A percentile compares a stretch with the other conserved stretches of the same genome.
Conservation (phyloP, 2,888 invertebrate species). For the Chorisops tibialis region DNA sequence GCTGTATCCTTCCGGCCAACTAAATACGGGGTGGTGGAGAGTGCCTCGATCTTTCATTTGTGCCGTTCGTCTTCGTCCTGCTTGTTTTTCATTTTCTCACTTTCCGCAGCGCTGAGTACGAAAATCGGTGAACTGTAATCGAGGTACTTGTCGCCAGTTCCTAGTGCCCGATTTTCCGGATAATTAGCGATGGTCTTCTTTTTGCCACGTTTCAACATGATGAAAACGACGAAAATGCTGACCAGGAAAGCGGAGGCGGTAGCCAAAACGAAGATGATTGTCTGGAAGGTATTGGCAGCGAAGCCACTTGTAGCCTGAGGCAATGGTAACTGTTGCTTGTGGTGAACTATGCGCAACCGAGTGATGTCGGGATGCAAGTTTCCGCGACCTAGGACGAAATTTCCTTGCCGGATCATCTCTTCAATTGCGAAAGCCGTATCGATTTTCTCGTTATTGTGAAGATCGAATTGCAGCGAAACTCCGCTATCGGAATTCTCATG, state of each 20-base stretch:
- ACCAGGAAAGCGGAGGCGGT: constrained; percentile 77
- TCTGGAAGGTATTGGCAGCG: constrained; percentile 61
- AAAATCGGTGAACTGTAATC: constrained; percentile 52
- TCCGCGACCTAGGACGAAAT: constrained; percentile 43
- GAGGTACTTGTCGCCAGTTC: constrained; percentile 42
- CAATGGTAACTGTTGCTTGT: constrained; percentile 36
- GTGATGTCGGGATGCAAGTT: constrained; percentile 61
- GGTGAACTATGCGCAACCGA: constrained; percentile 62
- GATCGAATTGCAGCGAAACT: constrained; percentile 59
- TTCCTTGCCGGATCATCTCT: constrained; percentile 61
- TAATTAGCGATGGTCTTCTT: constrained; percentile 36
- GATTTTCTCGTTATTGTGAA: constrained; percentile 70
- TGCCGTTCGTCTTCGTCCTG: background rate
- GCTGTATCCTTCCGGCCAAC: too few species aligned
- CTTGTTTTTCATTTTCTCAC: constrained; percentile 22
- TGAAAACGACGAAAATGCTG: constrained; percentile 69
- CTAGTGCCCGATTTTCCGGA: constrained; percentile 33
- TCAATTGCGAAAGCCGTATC: constrained; percentile 78
- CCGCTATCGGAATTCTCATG: constrained; percentile 55
- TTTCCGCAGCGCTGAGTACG: constrained; percentile 45
- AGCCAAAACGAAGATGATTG: constrained; percentile 72
- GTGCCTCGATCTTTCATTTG: too few species aligned
- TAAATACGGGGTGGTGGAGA: too few species aligned
- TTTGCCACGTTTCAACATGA: constrained; percentile 69
- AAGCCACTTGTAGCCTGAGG: constrained; percentile 43